These are phyloP conservation scores for Alligator sinensis DNA, from an alignment of 2,113 vertebrate genomes.

Conservation along the genomic window DNA sequence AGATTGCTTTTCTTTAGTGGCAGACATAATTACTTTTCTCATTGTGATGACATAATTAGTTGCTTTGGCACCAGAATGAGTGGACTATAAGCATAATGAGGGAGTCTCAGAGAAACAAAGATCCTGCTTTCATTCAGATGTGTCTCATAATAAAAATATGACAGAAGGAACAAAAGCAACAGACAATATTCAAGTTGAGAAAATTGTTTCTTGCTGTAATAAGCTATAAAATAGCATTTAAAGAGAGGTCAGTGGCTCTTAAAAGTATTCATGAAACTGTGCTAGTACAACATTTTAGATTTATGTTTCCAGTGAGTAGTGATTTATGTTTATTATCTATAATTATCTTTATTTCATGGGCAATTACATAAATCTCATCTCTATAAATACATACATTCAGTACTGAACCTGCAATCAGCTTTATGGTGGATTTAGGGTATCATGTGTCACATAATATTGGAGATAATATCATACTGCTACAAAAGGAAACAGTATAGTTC, in stretches of 20 bases:
- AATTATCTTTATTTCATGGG: background rate
- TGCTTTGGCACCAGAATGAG: background rate
- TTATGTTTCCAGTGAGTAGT: background rate
- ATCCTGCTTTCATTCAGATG: background rate
- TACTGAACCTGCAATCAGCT: background rate
- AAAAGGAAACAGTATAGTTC: background rate
- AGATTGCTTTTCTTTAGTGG: background rate
- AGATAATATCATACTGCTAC: background rate
- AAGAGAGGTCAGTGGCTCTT: background rate
- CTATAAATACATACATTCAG: too few species aligned
- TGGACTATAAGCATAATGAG: background rate
- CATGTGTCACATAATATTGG: background rate
- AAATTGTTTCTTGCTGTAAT: background rate
- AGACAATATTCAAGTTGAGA: background rate
- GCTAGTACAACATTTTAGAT: background rate
- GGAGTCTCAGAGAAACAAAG: background rate
- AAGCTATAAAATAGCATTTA: accelerated
- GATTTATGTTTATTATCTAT: background rate
- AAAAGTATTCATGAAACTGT: background rate
- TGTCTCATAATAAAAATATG: background rate
- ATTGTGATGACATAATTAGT: background rate
- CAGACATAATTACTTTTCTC: background rate
- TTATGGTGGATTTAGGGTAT: background rate
- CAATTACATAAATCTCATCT: background rate
- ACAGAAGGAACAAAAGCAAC: background rate